phyloP scores from a whole-genome alignment of 2,888 invertebrate genomes.

The Cantharis rustica region DNA sequence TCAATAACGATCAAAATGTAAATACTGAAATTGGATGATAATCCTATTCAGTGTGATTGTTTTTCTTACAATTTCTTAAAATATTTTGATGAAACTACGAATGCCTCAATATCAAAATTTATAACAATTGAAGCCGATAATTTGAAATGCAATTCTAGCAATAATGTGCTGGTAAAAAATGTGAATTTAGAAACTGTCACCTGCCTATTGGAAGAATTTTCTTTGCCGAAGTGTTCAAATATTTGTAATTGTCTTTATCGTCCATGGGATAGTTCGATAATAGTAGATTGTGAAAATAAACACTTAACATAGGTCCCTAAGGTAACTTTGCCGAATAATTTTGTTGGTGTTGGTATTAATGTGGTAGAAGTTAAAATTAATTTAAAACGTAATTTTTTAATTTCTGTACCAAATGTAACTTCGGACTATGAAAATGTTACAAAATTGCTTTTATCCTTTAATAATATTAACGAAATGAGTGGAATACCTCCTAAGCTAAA shows the following conservation, averaged over 20 bases:
- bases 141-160: constrained; percentile 53
- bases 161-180: constrained; percentile 39
- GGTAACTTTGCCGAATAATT: constrained; percentile 19
- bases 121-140: constrained; percentile 38
- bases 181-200: constrained; percentile 56
- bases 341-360: constrained; percentile 23
- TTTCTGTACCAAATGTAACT: constrained; percentile 22
- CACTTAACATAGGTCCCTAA: constrained; percentile 57
- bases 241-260: constrained; percentile 41
- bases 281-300: constrained; percentile 61
- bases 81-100: constrained; percentile 57
- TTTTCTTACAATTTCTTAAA: constrained; percentile 59
- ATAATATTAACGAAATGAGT: constrained; percentile 54
- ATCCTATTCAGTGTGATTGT: constrained; percentile 69
- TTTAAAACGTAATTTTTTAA: constrained; percentile 38
- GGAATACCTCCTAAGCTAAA: constrained; percentile 56
- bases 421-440: constrained; percentile 59
- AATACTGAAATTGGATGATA: constrained; percentile 59
- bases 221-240: constrained; percentile 57
- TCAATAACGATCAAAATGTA: background rate
- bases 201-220: constrained; percentile 47
- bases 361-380: constrained; percentile 37
- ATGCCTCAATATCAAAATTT: constrained; percentile 40
- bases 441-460: constrained; percentile 58
- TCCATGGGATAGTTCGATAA: constrained; percentile 55